A percentile compares a stretch with the other conserved stretches of the same genome.
Evolutionary conservation across 2,113 vertebrate species (phyloP).

Genomic region (Numida meleagris): DNA sequence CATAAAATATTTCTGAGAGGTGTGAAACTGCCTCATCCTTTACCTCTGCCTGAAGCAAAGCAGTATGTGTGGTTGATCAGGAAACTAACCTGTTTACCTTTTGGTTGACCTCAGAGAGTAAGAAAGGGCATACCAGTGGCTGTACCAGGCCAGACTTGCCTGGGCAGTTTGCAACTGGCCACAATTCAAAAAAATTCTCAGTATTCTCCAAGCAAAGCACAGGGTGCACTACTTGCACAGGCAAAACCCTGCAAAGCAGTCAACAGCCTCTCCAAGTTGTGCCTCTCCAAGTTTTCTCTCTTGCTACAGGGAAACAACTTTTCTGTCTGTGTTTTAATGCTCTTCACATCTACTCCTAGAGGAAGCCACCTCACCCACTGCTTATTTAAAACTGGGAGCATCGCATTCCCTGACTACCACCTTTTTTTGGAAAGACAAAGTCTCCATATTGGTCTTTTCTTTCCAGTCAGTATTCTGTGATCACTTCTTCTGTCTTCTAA

Average conservation of each 20-base stretch:
- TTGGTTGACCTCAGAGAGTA: neutral
- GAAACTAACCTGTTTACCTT: neutral
- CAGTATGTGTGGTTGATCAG: neutral
- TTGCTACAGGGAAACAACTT: neutral
- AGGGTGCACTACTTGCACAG: neutral
- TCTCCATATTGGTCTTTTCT: neutral
- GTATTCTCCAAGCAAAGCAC: neutral
- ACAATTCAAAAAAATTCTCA: neutral
- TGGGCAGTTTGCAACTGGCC: neutral
- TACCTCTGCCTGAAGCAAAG: neutral
- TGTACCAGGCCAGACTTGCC: neutral
- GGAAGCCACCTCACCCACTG: accelerated
- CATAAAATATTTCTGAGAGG: neutral
- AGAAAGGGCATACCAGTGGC: neutral
- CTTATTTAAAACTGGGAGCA: neutral
- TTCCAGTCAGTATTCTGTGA: neutral
- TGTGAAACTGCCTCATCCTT: neutral
- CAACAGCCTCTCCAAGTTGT: neutral
- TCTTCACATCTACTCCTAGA: neutral
- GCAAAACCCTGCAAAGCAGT: neutral
- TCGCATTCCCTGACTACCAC: neutral
- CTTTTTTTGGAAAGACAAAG: neutral
- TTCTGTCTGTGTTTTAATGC: neutral
- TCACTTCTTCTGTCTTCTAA: neutral
- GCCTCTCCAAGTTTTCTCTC: neutral